These are phyloP conservation scores for Cyphotilapia sp. DNA, from an alignment of 2,113 vertebrate species.

Conservation along the genomic window DNA sequence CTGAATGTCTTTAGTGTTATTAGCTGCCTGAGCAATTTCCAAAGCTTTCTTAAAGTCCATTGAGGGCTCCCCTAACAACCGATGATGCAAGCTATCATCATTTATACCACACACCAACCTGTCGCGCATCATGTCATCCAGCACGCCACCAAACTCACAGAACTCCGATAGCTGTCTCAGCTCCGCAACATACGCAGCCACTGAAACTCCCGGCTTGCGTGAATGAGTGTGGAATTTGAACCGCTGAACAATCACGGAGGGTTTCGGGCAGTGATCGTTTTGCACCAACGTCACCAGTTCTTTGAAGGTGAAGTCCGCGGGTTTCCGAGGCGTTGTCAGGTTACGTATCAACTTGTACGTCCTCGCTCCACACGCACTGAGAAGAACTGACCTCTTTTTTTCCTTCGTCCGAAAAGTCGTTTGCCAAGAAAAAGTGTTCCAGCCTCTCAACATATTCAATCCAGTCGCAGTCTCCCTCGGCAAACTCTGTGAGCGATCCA, in stretches of 20 bases:
- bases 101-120: neutral
- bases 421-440: neutral
- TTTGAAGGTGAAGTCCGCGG: neutral
- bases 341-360: neutral
- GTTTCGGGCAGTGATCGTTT: accelerated
- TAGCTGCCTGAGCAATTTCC: neutral
- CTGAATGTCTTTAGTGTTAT: neutral
- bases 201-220: neutral
- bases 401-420: neutral
- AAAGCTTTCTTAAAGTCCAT: neutral
- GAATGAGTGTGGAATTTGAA: neutral
- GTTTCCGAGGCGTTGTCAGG: neutral
- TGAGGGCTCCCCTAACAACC: neutral
- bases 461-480: neutral
- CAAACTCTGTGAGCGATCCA: neutral
- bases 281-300: neutral
- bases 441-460: neutral
- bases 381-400: neutral
- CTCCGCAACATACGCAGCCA: neutral
- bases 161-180: neutral
- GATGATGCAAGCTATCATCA: neutral
- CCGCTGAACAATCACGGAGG: neutral
- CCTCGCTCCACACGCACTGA: neutral
- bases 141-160: neutral
- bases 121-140: neutral